Conservation (phyloP, 2,888 invertebrate genomes). For the Sepioteuthis lessoniana region DNA sequence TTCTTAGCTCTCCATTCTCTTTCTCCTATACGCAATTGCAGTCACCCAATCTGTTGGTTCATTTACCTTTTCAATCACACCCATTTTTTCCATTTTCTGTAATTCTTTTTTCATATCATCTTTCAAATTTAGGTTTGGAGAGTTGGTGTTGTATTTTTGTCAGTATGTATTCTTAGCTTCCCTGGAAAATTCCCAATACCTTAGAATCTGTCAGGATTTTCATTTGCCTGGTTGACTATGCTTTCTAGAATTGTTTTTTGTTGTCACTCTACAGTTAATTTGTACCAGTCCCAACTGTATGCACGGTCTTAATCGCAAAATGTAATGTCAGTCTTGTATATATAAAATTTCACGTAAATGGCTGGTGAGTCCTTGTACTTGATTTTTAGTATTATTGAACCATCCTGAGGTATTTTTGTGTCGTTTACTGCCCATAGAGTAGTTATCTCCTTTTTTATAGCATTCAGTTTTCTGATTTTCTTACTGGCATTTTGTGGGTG, state of each 20-base stretch:
- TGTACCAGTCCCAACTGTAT: neutral
- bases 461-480: too few species aligned
- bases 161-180: too few species aligned
- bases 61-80: neutral
- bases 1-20: neutral
- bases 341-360: neutral
- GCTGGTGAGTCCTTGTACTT: neutral
- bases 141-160: too few species aligned
- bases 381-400: neutral
- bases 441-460: neutral
- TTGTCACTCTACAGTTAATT: neutral
- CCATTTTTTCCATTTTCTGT: neutral
- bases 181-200: too few species aligned
- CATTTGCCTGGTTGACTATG: neutral
- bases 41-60: slow-evolving; percentile 24
- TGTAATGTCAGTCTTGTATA: neutral
- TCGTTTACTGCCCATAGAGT: neutral
- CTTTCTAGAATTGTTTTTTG: neutral
- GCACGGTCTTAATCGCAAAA: neutral
- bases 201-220: neutral
- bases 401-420: neutral
- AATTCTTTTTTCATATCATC: too few species aligned
- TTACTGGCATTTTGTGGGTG: too few species aligned
- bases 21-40: neutral
- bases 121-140: too few species aligned